Percentiles rank a stretch among this genome's conserved stretches.
phyloP scores from a whole-genome alignment of 1,140 invertebrate genomes.

The Bombus ignitus region DNA sequence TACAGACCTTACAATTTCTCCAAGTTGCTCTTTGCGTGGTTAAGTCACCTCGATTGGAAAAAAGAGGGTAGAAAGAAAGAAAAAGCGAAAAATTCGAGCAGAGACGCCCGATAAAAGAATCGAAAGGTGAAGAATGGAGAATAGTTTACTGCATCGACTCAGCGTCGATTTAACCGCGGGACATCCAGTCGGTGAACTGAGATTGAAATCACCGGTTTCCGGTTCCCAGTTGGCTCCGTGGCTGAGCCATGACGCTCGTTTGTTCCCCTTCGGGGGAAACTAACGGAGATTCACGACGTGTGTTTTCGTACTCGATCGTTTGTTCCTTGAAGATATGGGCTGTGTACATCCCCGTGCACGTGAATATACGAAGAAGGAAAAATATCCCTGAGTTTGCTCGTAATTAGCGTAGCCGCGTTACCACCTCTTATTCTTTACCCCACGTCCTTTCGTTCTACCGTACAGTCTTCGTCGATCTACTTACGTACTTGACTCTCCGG shows the following conservation, averaged over 20 bases:
- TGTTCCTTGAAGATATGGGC: conserved; percentile 18
- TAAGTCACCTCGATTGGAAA: no score
- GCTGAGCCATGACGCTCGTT: conserved; percentile 72
- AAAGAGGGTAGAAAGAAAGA: not conserved
- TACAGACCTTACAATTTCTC: not conserved
- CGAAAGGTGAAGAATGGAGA: not conserved
- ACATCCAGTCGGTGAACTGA: conserved; percentile 28
- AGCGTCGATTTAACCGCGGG: conserved; percentile 32
- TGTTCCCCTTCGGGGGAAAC: conserved; percentile 67
- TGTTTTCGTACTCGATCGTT: conserved; percentile 57
- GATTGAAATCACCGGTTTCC: conserved; percentile 74
- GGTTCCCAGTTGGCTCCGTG: conserved; percentile 69
- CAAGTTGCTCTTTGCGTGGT: not conserved
- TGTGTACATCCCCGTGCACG: not conserved
- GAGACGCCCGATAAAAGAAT: not conserved
- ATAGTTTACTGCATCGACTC: not conserved
- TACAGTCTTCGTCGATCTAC: no score
- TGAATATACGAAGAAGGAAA: conserved; percentile 10
- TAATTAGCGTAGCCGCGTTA: conserved; percentile 53
- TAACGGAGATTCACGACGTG: conserved; percentile 55
- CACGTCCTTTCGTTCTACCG: not conserved
- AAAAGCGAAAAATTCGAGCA: not conserved
- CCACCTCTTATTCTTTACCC: conserved; percentile 28
- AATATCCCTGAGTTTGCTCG: conserved; percentile 51
- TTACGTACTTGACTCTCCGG: not conserved